phyloP scores from a whole-genome alignment of 2,797 vertebrate genomes.

The Pampus argenteus region DNA sequence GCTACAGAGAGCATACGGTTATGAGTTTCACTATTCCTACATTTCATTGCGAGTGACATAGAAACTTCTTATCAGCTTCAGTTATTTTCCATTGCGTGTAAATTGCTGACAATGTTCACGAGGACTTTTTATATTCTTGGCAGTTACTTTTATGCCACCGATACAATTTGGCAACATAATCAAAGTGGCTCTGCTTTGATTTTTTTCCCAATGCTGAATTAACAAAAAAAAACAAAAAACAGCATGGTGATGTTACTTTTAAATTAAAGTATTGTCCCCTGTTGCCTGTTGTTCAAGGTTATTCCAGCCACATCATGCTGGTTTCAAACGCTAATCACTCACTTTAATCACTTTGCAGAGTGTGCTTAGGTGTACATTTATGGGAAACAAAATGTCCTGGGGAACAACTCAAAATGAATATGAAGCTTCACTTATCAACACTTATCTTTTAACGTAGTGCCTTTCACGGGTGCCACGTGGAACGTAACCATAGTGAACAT shows the following conservation, averaged over 20 bases:
- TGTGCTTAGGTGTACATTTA: not conserved
- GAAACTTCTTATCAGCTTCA: not conserved
- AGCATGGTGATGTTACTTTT: not conserved
- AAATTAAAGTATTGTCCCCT: conserved; percentile 10
- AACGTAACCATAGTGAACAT: conserved; percentile 37
- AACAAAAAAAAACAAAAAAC: conserved; percentile 20
- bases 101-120: conserved; percentile 32
- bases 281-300: too few relatives aligned
- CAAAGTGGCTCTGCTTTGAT: conserved; percentile 42
- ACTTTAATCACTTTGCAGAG: not conserved
- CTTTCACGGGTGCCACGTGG: conserved; percentile 53
- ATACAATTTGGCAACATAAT: conserved; percentile 50
- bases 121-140: conserved; percentile 45
- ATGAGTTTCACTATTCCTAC: not conserved
- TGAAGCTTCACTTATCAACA: conserved; percentile 25
- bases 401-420: conserved; percentile 3
- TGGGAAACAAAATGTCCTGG: not conserved
- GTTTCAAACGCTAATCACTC: conserved; percentile 1
- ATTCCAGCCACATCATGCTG: too few relatives aligned
- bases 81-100: conserved; percentile 24
- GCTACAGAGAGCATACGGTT: not conserved
- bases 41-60: conserved; percentile 2
- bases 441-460: conserved; percentile 3
- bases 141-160: conserved; percentile 42
- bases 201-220: not conserved